Evolutionary conservation across 2,888 invertebrate species (phyloP).

Genomic region (Chymomyza procnemis): DNA sequence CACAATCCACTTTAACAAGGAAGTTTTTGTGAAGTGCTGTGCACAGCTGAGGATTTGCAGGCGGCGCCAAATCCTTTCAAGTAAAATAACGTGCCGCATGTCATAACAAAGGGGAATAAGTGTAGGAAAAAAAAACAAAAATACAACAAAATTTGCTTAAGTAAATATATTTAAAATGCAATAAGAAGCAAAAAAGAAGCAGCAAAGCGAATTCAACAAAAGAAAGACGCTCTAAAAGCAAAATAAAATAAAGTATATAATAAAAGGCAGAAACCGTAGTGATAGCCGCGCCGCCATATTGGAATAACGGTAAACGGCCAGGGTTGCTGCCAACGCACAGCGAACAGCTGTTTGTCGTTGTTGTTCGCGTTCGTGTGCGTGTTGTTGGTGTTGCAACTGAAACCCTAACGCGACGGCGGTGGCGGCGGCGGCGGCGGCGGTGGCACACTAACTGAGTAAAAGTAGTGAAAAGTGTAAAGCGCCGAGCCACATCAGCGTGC

Average conservation of each 20-base stretch:
- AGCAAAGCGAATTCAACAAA: neutral
- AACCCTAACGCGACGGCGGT: no score
- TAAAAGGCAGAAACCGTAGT: conserved; percentile 5
- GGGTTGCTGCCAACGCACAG: no score
- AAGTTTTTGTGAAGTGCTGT: neutral
- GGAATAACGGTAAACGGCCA: conserved; percentile 4
- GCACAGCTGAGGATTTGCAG: neutral
- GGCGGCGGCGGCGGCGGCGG: no score
- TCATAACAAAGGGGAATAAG: conserved; percentile 10
- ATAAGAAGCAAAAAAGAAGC: conserved; percentile 28
- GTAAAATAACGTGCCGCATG: conserved; percentile 14
- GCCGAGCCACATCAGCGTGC: conserved; percentile 12
- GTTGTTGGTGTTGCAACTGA: neutral
- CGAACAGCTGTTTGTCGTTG: neutral
- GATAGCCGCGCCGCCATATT: conserved; percentile 21
- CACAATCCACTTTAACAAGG: conserved; percentile 1
- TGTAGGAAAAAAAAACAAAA: conserved; percentile 39
- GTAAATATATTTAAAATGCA: conserved; percentile 55
- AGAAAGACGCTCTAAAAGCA: conserved; percentile 16
- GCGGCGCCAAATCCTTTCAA: conserved; percentile 1
- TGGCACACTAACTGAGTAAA: neutral
- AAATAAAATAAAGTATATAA: conserved; percentile 3
- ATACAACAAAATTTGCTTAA: conserved; percentile 51
- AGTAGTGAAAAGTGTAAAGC: neutral
- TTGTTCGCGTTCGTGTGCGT: no score